Base-by-base conservation (phyloP, 1,140 invertebrate species). In the Ostrea denselamellosa region DNA sequence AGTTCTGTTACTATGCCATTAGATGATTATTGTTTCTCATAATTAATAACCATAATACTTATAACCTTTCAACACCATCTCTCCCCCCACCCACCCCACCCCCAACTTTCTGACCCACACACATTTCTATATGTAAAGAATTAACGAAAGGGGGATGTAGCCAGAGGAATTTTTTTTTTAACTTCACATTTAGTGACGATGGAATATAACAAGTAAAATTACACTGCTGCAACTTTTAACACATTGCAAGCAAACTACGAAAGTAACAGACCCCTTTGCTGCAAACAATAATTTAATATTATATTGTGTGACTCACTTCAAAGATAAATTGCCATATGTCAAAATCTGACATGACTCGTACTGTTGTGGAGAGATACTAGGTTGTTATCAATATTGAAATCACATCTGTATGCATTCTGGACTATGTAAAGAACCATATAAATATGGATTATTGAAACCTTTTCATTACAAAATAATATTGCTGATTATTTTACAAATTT, bases 311-410 rank as follows among this genome's bases (percentile, higher is more conserved):
- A 77, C 68, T 77, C 68, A 77, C 68, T 28, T 77, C 68, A 77
- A 77, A 77, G 68, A 77, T 77, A 77, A 77, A 77, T 77, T 77
- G 68, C 68, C 68, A 77, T 77, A 77, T 77, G 68, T 77, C 68
- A 77, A 77, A 77, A 77, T 77, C 68, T 28, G 68, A 77, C 68
- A 77, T 77, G 22, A 25, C 68, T 77, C 28, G 25, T 77, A 77
- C 9, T 34, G 68, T 77, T 34, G 68, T 22, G 17, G 68, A 77
- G 68, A 28, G 68, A 77, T 28, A 77, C 25, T 77, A 77, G 68
- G 68, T 77, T 77, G 34, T 77, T 77, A 77, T 77, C 68, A 77
- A 77, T 77, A 77, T 77, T 77, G 68, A 77, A 77, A 77, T 77
- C 68, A 77, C 68, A 77, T 77, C 68, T 77, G 68, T 77, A 77